Base-by-base conservation (phyloP, 2,888 invertebrate genomes). In the Eurois occulta region DNA sequence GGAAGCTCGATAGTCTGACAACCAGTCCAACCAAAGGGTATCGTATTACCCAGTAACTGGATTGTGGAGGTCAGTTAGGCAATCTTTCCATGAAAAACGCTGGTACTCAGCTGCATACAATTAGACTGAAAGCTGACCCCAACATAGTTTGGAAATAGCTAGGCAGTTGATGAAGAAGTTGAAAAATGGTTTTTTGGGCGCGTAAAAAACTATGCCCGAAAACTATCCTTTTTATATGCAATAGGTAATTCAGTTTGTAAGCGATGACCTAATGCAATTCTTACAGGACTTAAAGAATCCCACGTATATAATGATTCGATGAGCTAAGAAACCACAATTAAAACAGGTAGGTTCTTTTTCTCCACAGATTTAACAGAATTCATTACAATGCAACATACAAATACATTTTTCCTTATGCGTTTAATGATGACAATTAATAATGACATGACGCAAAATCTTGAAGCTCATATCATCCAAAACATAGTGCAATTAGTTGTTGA, bases 311-410 rank as follows among this genome's bases (percentile, higher is more conserved):
- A 55, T n/a, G 52, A 55, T n/a, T 55, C 16, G 28, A 10, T n/a
- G 46, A 60, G 11, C 46, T 32, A 67, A 77, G 38, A 62, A 78
- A 78, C 46, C 28, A 38, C 55, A 38, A 16, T 38, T 43, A 35
- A 46, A 72, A 43, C 13, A 38, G 18, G 67, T 78, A 64, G 18
- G 67, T 78, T 52, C 35, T 16, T 72, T 78, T 72, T 80, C 38
- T 35, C 1, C 6, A 35, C 18, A 43, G 28, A 52, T 41, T 78
- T 60, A 66, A 28, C 35, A 60, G 78, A 80, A 78, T 28, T n/a
- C n/a, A n/a, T n/a, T n/a, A n/a, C n/a, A n/a, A n/a, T n/a, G n/a
- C n/a, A n/a, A n/a, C n/a, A n/a, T n/a, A n/a, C n/a, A n/a, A n/a
- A n/a, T n/a, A 41, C 6, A 52, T 52, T 38, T 62, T 81, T 66